phyloP scores from a whole-genome alignment of 2,797 vertebrate species.

The Bovichtus variegatus region DNA sequence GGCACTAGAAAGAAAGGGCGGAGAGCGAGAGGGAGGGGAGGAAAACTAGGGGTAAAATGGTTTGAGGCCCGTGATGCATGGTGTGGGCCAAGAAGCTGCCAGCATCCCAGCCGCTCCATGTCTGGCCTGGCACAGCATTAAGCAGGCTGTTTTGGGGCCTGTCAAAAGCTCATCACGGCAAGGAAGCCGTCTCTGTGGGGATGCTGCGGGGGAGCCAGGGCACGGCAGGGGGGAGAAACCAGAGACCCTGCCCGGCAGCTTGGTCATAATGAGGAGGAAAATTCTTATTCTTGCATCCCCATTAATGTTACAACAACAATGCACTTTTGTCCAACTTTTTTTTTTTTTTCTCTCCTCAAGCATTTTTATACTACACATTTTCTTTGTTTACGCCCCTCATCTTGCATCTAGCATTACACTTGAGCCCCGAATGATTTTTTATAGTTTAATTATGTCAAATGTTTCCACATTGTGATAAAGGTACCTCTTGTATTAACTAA shows the following conservation, averaged over 20 bases:
- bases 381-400: conserved; percentile 43
- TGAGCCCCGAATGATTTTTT: conserved; percentile 1
- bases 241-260: conserved; percentile 83
- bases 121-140: conserved; percentile 87
- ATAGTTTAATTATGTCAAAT: conserved; percentile 3
- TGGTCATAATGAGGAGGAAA: conserved; percentile 84
- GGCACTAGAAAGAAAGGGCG: conserved; percentile 70
- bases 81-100: conserved; percentile 89
- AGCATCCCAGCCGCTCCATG: conserved; percentile 83
- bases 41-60: conserved; percentile 68
- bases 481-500: not conserved
- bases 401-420: conserved; percentile 27
- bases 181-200: conserved; percentile 88
- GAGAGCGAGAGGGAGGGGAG: conserved; percentile 40
- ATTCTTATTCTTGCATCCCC: conserved; percentile 85
- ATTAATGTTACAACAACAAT: conserved; percentile 86
- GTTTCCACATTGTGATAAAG: conserved; percentile 1
- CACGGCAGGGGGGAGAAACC: conserved; percentile 83
- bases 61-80: conserved; percentile 77
- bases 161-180: conserved; percentile 88
- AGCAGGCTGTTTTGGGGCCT: conserved; percentile 84
- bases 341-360: conserved; percentile 11
- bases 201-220: conserved; percentile 83
- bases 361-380: conserved; percentile 25
- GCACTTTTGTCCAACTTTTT: conserved; percentile 74